Evolutionary conservation across 2,797 vertebrate genomes (phyloP).

Genomic region (Epinephelus malabaricus): DNA sequence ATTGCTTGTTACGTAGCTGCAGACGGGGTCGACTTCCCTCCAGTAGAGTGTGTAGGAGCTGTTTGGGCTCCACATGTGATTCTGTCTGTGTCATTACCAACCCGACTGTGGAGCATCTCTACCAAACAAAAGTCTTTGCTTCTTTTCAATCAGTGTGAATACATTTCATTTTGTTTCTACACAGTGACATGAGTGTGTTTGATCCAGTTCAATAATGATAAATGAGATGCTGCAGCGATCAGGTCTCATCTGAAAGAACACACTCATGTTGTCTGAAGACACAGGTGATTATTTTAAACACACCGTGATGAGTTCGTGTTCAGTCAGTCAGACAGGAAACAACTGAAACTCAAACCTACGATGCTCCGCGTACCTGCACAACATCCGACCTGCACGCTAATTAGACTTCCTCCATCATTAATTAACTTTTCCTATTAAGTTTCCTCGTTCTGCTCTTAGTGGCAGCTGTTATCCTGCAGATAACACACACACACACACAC

Average conservation of each 20-base stretch:
- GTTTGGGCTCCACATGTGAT: too few species aligned
- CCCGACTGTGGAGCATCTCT: too few species aligned
- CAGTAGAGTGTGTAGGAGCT: too few species aligned
- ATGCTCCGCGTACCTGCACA: not conserved
- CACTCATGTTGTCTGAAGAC: not conserved
- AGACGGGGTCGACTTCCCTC: too few species aligned
- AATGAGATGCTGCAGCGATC: not conserved
- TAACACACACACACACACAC: constrained; percentile 25
- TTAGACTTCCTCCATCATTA: constrained; percentile 59
- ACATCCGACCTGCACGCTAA: constrained; percentile 30
- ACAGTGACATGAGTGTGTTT: too few species aligned
- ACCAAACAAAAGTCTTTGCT: too few species aligned
- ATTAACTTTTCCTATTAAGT: constrained; percentile 65
- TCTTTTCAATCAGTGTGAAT: too few species aligned
- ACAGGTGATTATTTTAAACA: not conserved
- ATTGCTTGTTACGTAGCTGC: too few species aligned
- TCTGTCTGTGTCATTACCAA: too few species aligned
- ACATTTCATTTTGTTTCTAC: too few species aligned
- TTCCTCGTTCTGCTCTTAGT: constrained; percentile 12
- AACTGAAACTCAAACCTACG: constrained; percentile 5
- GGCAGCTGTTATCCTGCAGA: constrained; percentile 32
- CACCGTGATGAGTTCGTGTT: too few species aligned
- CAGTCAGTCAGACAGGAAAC: constrained; percentile 1
- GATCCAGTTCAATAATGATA: too few species aligned
- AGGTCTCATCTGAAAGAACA: not conserved